Base-by-base conservation (phyloP, 2,888 invertebrate species). In the Drosophila lacicola region DNA sequence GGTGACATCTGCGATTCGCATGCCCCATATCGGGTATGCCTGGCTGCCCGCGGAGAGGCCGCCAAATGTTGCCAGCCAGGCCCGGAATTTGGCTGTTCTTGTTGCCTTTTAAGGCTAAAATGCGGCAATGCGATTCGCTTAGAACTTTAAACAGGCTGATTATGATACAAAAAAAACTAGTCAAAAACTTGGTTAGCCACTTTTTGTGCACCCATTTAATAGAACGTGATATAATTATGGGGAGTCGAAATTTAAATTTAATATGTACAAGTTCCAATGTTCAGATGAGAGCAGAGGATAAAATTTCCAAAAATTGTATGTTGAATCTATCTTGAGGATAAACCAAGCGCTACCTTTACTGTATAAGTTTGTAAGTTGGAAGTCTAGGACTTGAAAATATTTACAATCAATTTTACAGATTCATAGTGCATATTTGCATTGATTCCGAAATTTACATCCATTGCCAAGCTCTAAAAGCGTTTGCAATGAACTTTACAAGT, bases 1-100 rank as follows among this genome's bases (percentile, higher is more conserved):
- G 9, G 47, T 10, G 37, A 62, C 72, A 71, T 72, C 73, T 68
- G 33, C 17, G 45, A 62, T 61, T 72, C 71, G 60, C 49, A 61
- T 53, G 14, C n/a, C 14, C 63, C 63, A 17, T 37, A 29, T 29
- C 6, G 29, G 29, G 29, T 25, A 25, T 25, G 39, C 39, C 11
- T 13, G 25, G 17, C 17, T 8, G 29, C 34, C 34, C 10, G 42
- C 9, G 1, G 19, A 45, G 29, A 41, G 14, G 8, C 36, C 44
- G 6, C 5, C 2, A 21, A 50, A 56, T 57, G 56, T 36, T 51
- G 44, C 33, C 25, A 41, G 47, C n/a, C 47, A 33, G 37, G 34
- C 49, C 29, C 9, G 9, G 33, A 42, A 42, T 36, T 50, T 64
- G 64, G 64, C 34, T 41, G 42, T 36, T 33, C 17, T 19, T 14